A percentile compares a stretch with the other conserved stretches of the same genome.
phyloP scores from a whole-genome alignment of 2,113 vertebrate genomes.

The Phyllostomus discolor region DNA sequence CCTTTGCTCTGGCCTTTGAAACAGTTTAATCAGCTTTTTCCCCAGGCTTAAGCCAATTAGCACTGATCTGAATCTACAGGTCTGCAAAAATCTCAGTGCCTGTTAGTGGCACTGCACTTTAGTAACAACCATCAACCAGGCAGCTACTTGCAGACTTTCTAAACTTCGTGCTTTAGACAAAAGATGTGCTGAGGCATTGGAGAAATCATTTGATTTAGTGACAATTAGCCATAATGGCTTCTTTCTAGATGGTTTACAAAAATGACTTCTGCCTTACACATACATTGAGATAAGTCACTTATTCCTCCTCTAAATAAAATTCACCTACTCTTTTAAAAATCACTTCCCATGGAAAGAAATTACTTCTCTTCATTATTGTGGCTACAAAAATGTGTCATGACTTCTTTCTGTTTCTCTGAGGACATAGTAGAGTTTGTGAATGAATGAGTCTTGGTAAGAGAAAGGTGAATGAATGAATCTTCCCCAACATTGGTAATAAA shows the following conservation, averaged over 20 bases:
- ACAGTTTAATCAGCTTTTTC: background rate
- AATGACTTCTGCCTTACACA: background rate
- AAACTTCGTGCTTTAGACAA: background rate
- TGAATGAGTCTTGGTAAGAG: background rate
- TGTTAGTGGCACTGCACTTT: accelerated
- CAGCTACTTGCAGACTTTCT: background rate
- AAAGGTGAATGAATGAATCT: background rate
- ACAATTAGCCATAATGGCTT: background rate
- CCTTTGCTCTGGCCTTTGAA: background rate
- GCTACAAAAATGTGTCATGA: background rate
- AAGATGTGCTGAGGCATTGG: background rate
- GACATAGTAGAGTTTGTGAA: background rate
- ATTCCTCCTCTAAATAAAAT: background rate
- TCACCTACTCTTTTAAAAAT: background rate
- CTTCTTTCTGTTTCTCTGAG: background rate
- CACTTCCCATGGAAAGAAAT: background rate
- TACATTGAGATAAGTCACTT: background rate
- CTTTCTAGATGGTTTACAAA: background rate
- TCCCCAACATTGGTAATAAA: background rate
- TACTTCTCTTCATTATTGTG: background rate
- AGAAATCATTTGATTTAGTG: background rate
- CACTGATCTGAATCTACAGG: background rate
- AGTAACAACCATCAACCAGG: background rate
- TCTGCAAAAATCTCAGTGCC: background rate
- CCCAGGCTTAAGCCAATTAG: background rate